phyloP scores from a whole-genome alignment of 2,113 vertebrate genomes.

The Triplophysa tibetana region DNA sequence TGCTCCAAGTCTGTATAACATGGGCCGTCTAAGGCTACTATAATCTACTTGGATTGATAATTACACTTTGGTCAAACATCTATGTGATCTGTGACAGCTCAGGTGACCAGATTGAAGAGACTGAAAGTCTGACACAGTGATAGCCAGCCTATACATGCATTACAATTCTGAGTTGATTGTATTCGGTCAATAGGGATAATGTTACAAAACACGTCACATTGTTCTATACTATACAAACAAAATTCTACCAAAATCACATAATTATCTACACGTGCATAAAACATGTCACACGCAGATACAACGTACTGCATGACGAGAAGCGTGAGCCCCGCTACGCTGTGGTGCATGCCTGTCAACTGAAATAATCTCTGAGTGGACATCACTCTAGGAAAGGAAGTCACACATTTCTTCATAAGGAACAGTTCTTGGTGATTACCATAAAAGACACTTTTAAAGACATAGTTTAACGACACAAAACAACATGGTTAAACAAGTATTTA shows the following conservation, averaged over 20 bases:
- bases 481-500: neutral
- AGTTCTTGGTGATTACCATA: too few relatives aligned
- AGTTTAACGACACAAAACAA: too few relatives aligned
- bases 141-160: neutral
- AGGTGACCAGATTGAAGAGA: neutral
- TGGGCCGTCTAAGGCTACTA: neutral
- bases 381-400: neutral
- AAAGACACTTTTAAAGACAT: too few relatives aligned
- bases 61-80: constrained; percentile 14
- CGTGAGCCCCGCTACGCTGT: neutral
- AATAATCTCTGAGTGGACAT: constrained; percentile 1
- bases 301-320: neutral
- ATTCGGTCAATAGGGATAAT: neutral
- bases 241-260: neutral
- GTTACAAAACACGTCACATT: constrained; percentile 3
- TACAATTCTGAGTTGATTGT: neutral
- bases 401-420: neutral
- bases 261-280: neutral
- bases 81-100: neutral
- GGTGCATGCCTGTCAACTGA: constrained; percentile 20
- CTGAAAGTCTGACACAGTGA: neutral
- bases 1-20: neutral
- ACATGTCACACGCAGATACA: neutral
- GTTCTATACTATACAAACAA: neutral
- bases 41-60: constrained; percentile 28